Conservation (phyloP, 2,113 vertebrate species). For the Neopipo cinnamomea region DNA sequence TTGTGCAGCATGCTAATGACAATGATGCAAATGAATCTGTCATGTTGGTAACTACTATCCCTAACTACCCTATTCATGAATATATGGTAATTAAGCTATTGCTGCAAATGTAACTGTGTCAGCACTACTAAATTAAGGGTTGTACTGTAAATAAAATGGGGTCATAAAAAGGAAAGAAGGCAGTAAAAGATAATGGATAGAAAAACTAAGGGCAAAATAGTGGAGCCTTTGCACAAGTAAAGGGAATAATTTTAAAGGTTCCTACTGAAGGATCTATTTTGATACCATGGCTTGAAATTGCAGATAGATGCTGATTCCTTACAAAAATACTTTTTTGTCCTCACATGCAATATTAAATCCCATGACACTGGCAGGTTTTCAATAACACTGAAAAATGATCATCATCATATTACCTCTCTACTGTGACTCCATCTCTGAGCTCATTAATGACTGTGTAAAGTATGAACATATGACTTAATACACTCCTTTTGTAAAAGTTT, state of each 20-base stretch:
- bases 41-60: constrained; percentile 40
- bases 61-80: constrained; percentile 56
- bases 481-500: neutral
- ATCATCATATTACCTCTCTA: neutral
- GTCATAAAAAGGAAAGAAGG: constrained; percentile 32
- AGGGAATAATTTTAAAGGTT: neutral
- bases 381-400: neutral
- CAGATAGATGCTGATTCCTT: neutral
- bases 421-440: neutral
- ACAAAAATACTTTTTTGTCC: neutral
- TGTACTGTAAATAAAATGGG: constrained; percentile 67
- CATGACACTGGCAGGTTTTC: neutral
- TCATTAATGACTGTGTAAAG: neutral
- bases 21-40: constrained; percentile 54
- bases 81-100: constrained; percentile 71
- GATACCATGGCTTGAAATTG: neutral
- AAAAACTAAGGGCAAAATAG: neutral
- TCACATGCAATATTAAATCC: neutral
- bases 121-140: constrained; percentile 59
- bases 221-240: neutral
- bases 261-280: neutral
- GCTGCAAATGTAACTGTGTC: constrained; percentile 51
- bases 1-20: constrained; percentile 42
- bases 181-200: neutral
- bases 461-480: neutral